phyloP scores from a whole-genome alignment of 2,888 invertebrate species.

The Chaetogeoica ovagalla region DNA sequence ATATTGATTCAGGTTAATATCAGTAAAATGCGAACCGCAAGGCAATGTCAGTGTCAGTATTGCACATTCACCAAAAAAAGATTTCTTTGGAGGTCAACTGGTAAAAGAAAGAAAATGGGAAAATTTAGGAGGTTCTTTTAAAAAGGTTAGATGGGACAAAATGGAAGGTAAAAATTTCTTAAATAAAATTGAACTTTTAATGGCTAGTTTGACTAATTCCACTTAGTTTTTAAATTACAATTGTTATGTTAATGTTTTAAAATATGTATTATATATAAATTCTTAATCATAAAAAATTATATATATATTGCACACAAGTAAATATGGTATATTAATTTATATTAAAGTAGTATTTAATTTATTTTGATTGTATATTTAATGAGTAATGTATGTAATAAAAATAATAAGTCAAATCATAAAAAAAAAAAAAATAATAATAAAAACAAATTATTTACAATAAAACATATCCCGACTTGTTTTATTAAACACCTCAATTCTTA shows the following conservation, averaged over 20 bases:
- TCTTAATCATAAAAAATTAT: conserved; percentile 16
- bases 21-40: conserved; percentile 87
- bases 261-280: neutral
- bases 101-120: conserved; percentile 93
- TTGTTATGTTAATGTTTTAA: conserved; percentile 4
- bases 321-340: neutral
- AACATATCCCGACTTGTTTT: no score
- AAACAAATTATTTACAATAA: no score
- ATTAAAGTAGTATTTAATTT: neutral
- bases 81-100: conserved; percentile 82
- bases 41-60: conserved; percentile 86
- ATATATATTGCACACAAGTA: neutral
- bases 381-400: no score
- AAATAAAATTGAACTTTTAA: conserved; percentile 93
- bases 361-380: neutral
- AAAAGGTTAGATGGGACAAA: conserved; percentile 86
- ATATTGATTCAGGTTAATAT: conserved; percentile 67
- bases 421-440: no score
- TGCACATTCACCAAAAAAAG: conserved; percentile 84
- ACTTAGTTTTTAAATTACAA: conserved; percentile 59
- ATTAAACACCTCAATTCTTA: no score
- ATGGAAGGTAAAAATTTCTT: conserved; percentile 96
- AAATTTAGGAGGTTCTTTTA: conserved; percentile 88
- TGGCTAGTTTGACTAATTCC: conserved; percentile 84
- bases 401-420: no score